Percentiles rank a stretch among this genome's conserved stretches.
Conservation (phyloP, 2,888 invertebrate genomes). For the Anodontia alba region DNA sequence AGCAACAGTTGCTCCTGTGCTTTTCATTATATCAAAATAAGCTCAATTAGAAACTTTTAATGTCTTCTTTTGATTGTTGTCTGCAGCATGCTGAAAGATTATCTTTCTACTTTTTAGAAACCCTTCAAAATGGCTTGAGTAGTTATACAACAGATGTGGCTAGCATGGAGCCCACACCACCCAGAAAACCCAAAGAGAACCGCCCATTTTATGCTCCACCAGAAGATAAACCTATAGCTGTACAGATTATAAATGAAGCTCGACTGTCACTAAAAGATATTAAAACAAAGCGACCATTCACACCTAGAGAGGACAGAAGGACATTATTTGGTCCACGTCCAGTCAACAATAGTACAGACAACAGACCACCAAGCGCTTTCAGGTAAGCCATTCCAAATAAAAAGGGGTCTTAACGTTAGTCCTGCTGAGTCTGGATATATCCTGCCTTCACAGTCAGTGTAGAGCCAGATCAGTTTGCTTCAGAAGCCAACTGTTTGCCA, state of each 20-base stretch:
- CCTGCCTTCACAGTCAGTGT: no score
- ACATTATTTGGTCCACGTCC: conserved; percentile 89
- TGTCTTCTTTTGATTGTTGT: no score
- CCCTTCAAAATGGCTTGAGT: background rate
- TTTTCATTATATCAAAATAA: no score
- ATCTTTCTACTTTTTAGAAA: no score
- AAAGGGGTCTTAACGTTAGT: no score
- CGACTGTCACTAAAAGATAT: conserved; percentile 87
- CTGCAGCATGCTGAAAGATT: no score
- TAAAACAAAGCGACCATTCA: conserved; percentile 93
- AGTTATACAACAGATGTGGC: background rate
- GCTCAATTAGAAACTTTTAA: no score
- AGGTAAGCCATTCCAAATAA: no score
- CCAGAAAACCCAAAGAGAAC: conserved; percentile 68
- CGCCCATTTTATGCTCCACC: conserved; percentile 82
- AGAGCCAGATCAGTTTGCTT: no score
- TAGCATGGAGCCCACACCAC: conserved; percentile 61
- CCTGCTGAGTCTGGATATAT: background rate
- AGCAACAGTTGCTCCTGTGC: no score
- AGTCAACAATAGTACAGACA: conserved; percentile 75
- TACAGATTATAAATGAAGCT: conserved; percentile 84
- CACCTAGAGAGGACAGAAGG: conserved; percentile 92
- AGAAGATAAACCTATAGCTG: conserved; percentile 77
- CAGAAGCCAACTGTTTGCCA: no score
- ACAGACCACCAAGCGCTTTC: conserved; percentile 84